Percentiles rank a stretch among this genome's conserved stretches.
phyloP scores from a whole-genome alignment of 2,113 vertebrate genomes.

The Vulpes ferrilata region DNA sequence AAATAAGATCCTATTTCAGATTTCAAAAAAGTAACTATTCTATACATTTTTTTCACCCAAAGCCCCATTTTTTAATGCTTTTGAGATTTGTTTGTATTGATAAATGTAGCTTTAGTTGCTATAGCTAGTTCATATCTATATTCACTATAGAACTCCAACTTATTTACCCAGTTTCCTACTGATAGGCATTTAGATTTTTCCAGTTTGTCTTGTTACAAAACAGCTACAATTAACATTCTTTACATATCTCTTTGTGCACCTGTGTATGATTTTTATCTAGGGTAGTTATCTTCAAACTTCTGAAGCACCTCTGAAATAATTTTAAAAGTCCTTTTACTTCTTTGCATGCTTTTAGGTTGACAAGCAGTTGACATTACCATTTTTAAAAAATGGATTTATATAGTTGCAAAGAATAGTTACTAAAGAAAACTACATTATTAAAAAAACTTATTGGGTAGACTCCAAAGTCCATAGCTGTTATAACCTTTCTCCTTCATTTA shows the following conservation, averaged over 20 bases:
- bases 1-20: slow-evolving; percentile 19
- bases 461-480: slow-evolving; percentile 35
- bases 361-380: background rate
- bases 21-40: slow-evolving; percentile 25
- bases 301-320: slow-evolving; percentile 46
- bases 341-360: slow-evolving; percentile 53
- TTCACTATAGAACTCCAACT: background rate
- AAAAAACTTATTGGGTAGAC: background rate
- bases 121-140: background rate
- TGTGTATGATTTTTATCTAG: slow-evolving; percentile 44
- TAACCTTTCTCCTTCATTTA: background rate
- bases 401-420: slow-evolving; percentile 39
- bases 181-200: slow-evolving; percentile 18
- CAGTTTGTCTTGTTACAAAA: background rate
- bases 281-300: slow-evolving; percentile 28
- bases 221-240: slow-evolving; percentile 48
- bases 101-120: slow-evolving; percentile 9
- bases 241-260: background rate
- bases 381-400: background rate
- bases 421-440: slow-evolving; percentile 34
- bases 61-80: background rate
- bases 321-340: background rate
- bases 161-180: background rate
- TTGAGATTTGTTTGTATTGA: slow-evolving; percentile 31
- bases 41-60: background rate